Evolutionary conservation across 2,113 vertebrate genomes (phyloP).

Genomic region (Tretioscincus oriximinensis): DNA sequence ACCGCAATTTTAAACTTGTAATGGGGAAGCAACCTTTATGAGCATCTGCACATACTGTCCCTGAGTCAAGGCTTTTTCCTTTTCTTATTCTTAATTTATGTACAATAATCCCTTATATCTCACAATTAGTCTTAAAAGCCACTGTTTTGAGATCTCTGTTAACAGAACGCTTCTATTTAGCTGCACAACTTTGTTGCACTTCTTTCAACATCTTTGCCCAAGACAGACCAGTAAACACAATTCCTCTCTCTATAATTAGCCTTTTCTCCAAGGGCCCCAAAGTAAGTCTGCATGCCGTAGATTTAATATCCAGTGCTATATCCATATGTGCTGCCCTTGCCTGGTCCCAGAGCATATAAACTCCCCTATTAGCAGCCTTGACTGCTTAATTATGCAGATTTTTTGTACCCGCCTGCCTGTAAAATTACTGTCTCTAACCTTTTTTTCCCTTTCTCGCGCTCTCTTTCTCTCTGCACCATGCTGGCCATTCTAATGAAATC

Average conservation of each 20-base stretch:
- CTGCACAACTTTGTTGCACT: slow-evolving; percentile 81
- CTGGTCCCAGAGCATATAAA: slow-evolving; percentile 87
- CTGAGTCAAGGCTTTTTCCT: slow-evolving; percentile 26
- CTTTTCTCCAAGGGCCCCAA: slow-evolving; percentile 82
- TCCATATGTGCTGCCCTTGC: slow-evolving; percentile 87
- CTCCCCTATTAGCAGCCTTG: slow-evolving; percentile 88
- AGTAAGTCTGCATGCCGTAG: slow-evolving; percentile 84
- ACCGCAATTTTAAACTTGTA: too few species aligned
- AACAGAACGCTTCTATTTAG: slow-evolving; percentile 79
- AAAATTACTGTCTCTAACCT: slow-evolving; percentile 86
- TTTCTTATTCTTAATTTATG: slow-evolving; percentile 50
- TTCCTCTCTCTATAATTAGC: slow-evolving; percentile 90
- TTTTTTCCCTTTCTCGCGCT: slow-evolving; percentile 64
- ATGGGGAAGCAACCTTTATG: not conserved
- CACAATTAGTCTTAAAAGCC: slow-evolving; percentile 70
- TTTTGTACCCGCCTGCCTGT: slow-evolving; percentile 86
- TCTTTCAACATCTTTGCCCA: slow-evolving; percentile 83
- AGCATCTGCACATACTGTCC: not conserved
- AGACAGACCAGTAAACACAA: slow-evolving; percentile 88
- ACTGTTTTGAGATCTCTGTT: slow-evolving; percentile 81
- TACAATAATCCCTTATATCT: slow-evolving; percentile 67
- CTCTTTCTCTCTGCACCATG: slow-evolving; percentile 76
- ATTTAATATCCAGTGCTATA: slow-evolving; percentile 88
- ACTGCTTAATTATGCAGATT: slow-evolving; percentile 92
- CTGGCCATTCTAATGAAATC: slow-evolving; percentile 85